phyloP scores from a whole-genome alignment of 2,797 vertebrate genomes.

The Bradypus variegatus region DNA sequence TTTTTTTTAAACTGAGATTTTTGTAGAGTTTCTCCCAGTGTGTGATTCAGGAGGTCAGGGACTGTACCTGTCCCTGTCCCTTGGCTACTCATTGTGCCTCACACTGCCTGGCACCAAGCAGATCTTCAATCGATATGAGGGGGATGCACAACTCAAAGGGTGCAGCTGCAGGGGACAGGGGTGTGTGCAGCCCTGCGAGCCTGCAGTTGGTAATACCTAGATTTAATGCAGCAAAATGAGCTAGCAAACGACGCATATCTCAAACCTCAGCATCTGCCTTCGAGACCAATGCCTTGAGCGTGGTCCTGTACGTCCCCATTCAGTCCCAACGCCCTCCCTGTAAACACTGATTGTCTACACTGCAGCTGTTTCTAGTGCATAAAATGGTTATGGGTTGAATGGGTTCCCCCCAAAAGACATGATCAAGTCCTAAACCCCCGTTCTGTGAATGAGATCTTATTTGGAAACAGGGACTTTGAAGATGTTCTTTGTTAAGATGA shows the following conservation, averaged over 20 bases:
- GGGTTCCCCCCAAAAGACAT: too few relatives aligned
- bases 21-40: neutral
- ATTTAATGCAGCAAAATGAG: neutral
- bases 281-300: neutral
- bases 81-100: neutral
- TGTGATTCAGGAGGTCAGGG: neutral
- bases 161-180: neutral
- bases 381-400: too few relatives aligned
- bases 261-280: neutral
- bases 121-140: neutral
- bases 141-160: neutral
- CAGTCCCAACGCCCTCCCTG: neutral
- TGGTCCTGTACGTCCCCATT: neutral
- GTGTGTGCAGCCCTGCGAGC: neutral
- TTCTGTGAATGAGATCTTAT: too few relatives aligned
- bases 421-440: too few relatives aligned
- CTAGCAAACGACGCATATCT: neutral
- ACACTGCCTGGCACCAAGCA: neutral
- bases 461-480: too few relatives aligned
- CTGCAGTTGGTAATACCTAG: neutral
- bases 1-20: slow-evolving; percentile 52
- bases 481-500: too few relatives aligned
- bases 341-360: neutral
- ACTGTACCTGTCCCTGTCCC: neutral
- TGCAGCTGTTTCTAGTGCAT: neutral